These are phyloP conservation scores for Chelonus formosanus DNA, from an alignment of 2,888 invertebrate genomes.

Conservation along the genomic window DNA sequence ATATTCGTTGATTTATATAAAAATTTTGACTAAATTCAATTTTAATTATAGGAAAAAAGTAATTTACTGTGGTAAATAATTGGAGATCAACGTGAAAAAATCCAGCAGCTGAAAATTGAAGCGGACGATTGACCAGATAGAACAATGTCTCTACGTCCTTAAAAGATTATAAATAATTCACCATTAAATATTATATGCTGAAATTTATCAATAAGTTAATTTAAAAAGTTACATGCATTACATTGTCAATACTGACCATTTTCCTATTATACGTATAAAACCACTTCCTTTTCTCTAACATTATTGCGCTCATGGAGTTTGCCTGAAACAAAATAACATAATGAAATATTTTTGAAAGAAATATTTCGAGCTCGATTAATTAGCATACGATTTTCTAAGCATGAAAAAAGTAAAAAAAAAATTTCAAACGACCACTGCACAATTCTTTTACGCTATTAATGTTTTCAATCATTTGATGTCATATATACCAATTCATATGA, in stretches of 20 bases:
- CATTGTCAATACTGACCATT: constrained; percentile 26
- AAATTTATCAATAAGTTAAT: too few species aligned
- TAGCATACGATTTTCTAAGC: constrained; percentile 6
- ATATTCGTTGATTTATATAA: too few species aligned
- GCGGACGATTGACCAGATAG: constrained; percentile 51
- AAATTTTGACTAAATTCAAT: background rate
- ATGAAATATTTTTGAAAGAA: constrained; percentile 11
- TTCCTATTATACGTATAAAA: constrained; percentile 30
- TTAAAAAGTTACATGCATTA: background rate
- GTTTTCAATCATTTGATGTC: too few species aligned
- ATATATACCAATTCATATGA: too few species aligned
- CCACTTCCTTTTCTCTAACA: constrained; percentile 51
- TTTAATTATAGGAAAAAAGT: constrained; percentile 2
- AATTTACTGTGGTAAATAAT: constrained; percentile 55
- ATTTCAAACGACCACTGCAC: background rate
- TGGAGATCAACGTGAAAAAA: constrained; percentile 56
- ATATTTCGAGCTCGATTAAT: background rate
- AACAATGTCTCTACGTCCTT: constrained; percentile 47
- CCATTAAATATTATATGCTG: background rate
- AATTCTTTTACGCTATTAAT: background rate
- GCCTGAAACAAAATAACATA: constrained; percentile 49
- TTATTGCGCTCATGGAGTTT: constrained; percentile 47
- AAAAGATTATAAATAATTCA: too few species aligned
- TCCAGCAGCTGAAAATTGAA: constrained; percentile 58
- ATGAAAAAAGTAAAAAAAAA: background rate